A percentile compares a stretch with the other conserved stretches of the same genome.
These are phyloP conservation scores for Drosophila nannoptera DNA, from an alignment of 1,140 invertebrate species.

Conservation along the genomic window DNA sequence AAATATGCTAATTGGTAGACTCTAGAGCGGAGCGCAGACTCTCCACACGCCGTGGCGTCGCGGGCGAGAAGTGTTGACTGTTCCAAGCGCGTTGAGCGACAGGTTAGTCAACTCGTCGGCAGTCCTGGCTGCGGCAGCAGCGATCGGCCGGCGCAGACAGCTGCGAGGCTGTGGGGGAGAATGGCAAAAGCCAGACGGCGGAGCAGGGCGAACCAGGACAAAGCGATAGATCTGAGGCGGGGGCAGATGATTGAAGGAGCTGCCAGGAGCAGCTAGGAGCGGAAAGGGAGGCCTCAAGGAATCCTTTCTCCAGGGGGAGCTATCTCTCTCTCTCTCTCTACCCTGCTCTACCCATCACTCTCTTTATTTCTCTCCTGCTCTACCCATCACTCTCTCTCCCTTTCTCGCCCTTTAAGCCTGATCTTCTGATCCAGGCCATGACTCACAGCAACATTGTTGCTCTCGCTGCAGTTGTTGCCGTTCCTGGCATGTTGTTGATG, in stretches of 20 bases:
- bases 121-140: neutral
- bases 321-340: neutral
- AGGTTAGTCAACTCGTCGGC: slow-evolving; percentile 38
- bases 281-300: too few relatives aligned
- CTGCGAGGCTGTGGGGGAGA: too few relatives aligned
- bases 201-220: too few relatives aligned
- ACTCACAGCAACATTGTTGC: slow-evolving; percentile 19
- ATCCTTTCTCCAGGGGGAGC: neutral
- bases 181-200: too few relatives aligned
- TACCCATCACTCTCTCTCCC: neutral
- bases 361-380: neutral
- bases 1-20: slow-evolving; percentile 73
- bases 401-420: slow-evolving; percentile 6
- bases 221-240: too few relatives aligned
- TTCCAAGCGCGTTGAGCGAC: slow-evolving; percentile 25
- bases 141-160: too few relatives aligned
- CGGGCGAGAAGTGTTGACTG: slow-evolving; percentile 11
- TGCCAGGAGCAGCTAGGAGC: too few relatives aligned
- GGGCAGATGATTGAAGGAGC: too few relatives aligned
- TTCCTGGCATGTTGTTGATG: slow-evolving; percentile 30
- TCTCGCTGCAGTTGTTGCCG: slow-evolving; percentile 1
- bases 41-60: neutral
- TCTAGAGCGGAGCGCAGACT: slow-evolving; percentile 3
- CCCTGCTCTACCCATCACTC: neutral
- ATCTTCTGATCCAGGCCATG: slow-evolving; percentile 9